These are phyloP conservation scores for Etheostoma spectabile DNA, from an alignment of 2,113 vertebrate species.

Conservation along the genomic window DNA sequence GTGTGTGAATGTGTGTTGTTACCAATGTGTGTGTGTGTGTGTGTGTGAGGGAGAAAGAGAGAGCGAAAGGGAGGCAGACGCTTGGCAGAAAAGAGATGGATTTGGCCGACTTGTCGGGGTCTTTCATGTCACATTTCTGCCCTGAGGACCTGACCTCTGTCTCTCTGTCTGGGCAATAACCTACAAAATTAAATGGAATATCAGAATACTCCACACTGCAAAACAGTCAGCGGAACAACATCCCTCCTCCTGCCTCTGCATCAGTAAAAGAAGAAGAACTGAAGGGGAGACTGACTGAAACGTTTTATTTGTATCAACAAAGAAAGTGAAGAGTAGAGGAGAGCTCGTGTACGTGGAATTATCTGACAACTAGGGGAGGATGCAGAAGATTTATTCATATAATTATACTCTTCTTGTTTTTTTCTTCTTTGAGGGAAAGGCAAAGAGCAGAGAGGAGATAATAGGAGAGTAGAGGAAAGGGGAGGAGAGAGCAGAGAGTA, in stretches of 20 bases:
- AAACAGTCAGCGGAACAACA: slow-evolving; percentile 63
- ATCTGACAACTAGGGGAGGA: slow-evolving; percentile 39
- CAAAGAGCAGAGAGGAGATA: slow-evolving; percentile 37
- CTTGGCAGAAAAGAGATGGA: slow-evolving; percentile 40
- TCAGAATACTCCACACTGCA: slow-evolving; percentile 27
- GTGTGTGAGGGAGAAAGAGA: slow-evolving; percentile 22
- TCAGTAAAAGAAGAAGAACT: slow-evolving; percentile 24
- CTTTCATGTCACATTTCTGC: slow-evolving; percentile 67
- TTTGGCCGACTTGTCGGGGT: slow-evolving; percentile 52
- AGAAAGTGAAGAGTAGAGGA: slow-evolving; percentile 44
- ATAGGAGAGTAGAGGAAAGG: slow-evolving; percentile 23
- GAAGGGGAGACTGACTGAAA: slow-evolving; percentile 39
- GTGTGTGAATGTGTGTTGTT: neutral
- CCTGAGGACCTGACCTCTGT: slow-evolving; percentile 64
- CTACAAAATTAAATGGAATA: slow-evolving; percentile 88
- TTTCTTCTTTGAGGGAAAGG: slow-evolving; percentile 54
- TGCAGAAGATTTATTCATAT: slow-evolving; percentile 55
- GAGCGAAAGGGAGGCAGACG: slow-evolving; percentile 42
- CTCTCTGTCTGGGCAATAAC: slow-evolving; percentile 73
- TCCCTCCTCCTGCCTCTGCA: slow-evolving; percentile 76
- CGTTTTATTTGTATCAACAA: slow-evolving; percentile 32
- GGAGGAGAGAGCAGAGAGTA: slow-evolving; percentile 37
- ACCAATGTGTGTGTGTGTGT: slow-evolving; percentile 8
- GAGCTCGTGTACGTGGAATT: slow-evolving; percentile 16
- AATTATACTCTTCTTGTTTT: slow-evolving; percentile 55